Conservation (phyloP, 2,113 vertebrate species). For the Phocoena phocoena region DNA sequence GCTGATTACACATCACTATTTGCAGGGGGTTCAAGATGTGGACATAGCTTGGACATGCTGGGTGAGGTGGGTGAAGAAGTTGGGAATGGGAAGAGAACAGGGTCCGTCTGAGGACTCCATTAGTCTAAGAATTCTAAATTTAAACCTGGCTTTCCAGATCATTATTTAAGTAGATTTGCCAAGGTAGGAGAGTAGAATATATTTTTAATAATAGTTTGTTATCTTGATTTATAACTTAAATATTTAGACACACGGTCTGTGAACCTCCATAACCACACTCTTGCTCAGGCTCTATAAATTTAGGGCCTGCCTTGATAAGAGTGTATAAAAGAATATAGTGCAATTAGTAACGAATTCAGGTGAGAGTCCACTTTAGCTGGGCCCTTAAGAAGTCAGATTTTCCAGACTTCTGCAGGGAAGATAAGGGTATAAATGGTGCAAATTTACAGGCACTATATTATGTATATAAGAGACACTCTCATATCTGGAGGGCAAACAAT, state of each 20-base stretch:
- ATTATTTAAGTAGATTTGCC: background rate
- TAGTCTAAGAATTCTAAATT: conserved; percentile 15
- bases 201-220: background rate
- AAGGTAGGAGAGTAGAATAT: background rate
- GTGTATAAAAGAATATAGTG: background rate
- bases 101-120: background rate
- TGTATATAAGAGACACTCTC: background rate
- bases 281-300: background rate
- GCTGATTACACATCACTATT: background rate
- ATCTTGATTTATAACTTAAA: background rate
- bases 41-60: background rate
- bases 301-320: background rate
- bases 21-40: background rate
- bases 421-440: background rate
- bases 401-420: background rate
- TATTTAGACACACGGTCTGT: background rate
- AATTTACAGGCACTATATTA: background rate
- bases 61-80: background rate
- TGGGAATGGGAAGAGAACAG: background rate
- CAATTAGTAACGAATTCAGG: background rate
- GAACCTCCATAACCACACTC: background rate
- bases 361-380: background rate
- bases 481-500: background rate
- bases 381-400: background rate
- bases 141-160: background rate